Evolutionary conservation across 1,140 invertebrate genomes (phyloP).

Genomic region (Nasonia vitripennis): DNA sequence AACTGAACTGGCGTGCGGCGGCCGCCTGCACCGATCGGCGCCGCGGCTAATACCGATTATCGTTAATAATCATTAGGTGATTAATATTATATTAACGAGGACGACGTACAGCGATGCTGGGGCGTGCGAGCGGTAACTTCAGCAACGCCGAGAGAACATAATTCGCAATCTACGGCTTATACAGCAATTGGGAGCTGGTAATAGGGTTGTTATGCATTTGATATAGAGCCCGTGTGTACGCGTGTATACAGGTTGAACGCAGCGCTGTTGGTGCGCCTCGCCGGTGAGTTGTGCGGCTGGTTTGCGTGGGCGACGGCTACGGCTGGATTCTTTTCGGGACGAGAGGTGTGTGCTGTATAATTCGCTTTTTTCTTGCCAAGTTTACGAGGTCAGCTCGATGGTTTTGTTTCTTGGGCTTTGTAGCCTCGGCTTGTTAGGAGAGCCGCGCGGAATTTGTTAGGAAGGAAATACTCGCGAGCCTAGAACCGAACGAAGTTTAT

Average conservation of each 20-base stretch:
- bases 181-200: constrained; percentile 54
- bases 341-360: neutral
- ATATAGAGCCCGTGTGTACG: constrained; percentile 49
- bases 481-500: neutral
- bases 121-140: neutral
- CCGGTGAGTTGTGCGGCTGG: neutral
- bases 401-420: neutral
- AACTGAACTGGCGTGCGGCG: neutral
- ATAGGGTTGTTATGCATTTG: constrained; percentile 57
- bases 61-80: constrained; percentile 63
- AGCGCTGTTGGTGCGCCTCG: neutral
- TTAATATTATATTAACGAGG: constrained; percentile 62
- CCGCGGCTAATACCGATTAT: constrained; percentile 62
- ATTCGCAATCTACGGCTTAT: constrained; percentile 59
- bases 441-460: neutral
- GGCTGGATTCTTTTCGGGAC: neutral
- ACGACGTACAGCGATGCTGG: neutral
- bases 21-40: neutral
- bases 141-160: constrained; percentile 35
- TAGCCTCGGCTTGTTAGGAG: neutral
- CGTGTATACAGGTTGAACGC: neutral
- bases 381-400: neutral
- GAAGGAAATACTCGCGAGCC: too few relatives aligned
- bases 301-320: neutral
- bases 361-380: neutral